Conservation (phyloP, 1,140 invertebrate genomes). For the Diprion similis region DNA sequence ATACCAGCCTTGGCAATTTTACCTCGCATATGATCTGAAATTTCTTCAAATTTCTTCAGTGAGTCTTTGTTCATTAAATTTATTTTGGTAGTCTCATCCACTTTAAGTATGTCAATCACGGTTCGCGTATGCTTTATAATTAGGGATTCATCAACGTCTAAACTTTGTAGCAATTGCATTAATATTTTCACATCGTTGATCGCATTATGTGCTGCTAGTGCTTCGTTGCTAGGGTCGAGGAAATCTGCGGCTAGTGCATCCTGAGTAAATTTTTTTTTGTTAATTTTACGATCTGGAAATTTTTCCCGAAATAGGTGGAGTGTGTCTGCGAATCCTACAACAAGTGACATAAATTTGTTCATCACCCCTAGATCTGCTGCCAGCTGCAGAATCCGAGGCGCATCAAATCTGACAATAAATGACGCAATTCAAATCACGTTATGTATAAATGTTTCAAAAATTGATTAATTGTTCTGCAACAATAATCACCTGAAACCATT, state of each 20-base stretch:
- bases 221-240: not conserved
- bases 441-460: not conserved
- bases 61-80: not conserved
- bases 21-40: conserved; percentile 8
- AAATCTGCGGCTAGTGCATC: conserved; percentile 20
- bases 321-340: conserved; percentile 18
- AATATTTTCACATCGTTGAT: conserved; percentile 7
- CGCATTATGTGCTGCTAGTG: conserved; percentile 9
- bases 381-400: conserved; percentile 11
- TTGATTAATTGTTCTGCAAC: not conserved
- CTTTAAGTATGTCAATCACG: not conserved
- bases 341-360: conserved; percentile 1
- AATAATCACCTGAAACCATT: conserved; percentile 18
- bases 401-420: conserved; percentile 18
- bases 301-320: conserved; percentile 17
- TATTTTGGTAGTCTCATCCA: not conserved
- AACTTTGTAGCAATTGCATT: no score
- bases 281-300: conserved; percentile 15
- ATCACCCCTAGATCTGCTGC: conserved; percentile 8
- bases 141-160: not conserved
- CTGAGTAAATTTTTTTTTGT: conserved; percentile 20
- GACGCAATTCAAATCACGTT: not conserved
- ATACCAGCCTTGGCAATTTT: conserved; percentile 22
- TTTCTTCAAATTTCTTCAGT: not conserved
- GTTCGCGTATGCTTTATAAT: not conserved